A percentile compares a stretch with the other conserved stretches of the same genome.
Evolutionary conservation across 2,113 vertebrate genomes (phyloP).

Genomic region (Xiphophorus couchianus): DNA sequence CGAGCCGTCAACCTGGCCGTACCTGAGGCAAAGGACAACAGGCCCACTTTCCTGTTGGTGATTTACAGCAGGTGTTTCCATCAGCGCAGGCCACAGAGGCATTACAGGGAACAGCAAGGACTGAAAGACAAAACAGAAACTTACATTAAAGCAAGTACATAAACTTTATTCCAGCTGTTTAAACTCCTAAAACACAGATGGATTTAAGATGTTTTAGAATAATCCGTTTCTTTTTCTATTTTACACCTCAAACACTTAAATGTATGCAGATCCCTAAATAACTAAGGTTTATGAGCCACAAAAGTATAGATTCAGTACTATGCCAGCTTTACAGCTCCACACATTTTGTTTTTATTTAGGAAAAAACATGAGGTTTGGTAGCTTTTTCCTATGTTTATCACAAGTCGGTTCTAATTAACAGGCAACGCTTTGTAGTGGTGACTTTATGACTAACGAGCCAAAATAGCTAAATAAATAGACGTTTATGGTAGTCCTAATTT

Average conservation of each 20-base stretch:
- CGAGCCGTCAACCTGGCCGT: neutral
- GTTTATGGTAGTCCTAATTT: too few species aligned
- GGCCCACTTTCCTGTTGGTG: conserved; percentile 57
- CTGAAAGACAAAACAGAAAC: conserved; percentile 33
- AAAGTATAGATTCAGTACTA: neutral
- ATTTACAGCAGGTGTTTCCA: conserved; percentile 83
- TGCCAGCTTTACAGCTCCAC: neutral
- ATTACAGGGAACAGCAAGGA: conserved; percentile 64
- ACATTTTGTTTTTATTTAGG: too few species aligned
- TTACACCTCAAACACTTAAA: neutral
- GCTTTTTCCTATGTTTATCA: too few species aligned
- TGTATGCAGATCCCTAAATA: neutral
- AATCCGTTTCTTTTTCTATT: neutral
- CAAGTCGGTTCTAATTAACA: too few species aligned
- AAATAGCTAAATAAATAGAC: too few species aligned
- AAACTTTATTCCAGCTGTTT: neutral
- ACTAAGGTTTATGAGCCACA: too few species aligned
- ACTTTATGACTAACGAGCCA: too few species aligned
- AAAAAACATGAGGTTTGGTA: too few species aligned
- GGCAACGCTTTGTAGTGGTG: too few species aligned
- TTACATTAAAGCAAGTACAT: neutral
- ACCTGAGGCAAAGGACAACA: conserved; percentile 81
- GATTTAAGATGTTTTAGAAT: neutral
- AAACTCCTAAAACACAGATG: rapidly evolving
- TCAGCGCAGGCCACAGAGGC: conserved; percentile 77